Evolutionary conservation across 2,888 invertebrate genomes (phyloP), one percentile per base, ranked within the genome.

Genomic region (Calephelis perditalis): DNA sequence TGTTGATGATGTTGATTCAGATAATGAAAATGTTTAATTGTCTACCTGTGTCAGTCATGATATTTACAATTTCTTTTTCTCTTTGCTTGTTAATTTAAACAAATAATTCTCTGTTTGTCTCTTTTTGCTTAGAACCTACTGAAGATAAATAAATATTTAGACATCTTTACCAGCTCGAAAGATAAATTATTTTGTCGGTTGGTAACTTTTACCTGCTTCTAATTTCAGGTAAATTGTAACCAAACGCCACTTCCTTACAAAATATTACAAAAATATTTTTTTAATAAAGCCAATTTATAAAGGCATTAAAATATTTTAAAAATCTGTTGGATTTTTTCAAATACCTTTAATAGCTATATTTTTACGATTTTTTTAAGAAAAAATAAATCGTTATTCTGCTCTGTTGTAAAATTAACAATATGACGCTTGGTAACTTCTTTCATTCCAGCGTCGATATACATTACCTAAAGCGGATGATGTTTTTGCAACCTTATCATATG

Each of bases 391-490:
- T 8, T 47, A 47, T 12, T 12, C 47, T 1, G 47, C 47, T 47
- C 47, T 47, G 47, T 15, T 47, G 47, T 47, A 15, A 47, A 47
- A 15, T 47, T 47, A 47, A 12, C 47, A 47, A 47, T 15, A 47
- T 47, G 47, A 15, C 47, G 47, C 47, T 47, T 47, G 47, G 47
- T 47, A 47, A 47, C 12, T 47, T 47, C 15, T 47, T 47, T 47
- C 47, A 47, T 47, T 47, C 47, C 47, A 47, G 12, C 47, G 12
- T 47, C 47, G 47, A 47, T 47, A 58, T 43, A 58, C 61, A 45
- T 44, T 61, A 35, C 61, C 61, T 26, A 61, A 58, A 55, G 46
- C 58, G 1, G 61, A 61, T 36, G 58, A 61, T 54, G 46, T 61
- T 35, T 61, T 61, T 58, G 61, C 58, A 9, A 55, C 54, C 26